Percentiles rank a stretch among this genome's conserved stretches.
Evolutionary conservation across 1,140 invertebrate species (phyloP).

Genomic region (Drosophila saltans): DNA sequence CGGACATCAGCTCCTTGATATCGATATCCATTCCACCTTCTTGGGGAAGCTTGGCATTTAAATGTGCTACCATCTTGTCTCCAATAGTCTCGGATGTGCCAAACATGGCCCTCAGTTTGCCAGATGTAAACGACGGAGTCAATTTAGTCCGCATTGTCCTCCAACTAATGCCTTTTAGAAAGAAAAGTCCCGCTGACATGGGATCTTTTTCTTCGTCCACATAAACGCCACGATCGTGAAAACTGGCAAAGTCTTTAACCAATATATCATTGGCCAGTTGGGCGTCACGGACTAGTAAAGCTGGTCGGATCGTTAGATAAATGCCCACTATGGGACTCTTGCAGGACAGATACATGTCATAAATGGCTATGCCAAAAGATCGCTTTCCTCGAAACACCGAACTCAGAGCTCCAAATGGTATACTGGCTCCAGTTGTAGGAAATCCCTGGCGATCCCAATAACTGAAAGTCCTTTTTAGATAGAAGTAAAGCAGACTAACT

Average conservation of each 20-base stretch:
- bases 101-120: conserved; percentile 85
- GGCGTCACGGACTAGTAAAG: conserved; percentile 84
- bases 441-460: conserved; percentile 75
- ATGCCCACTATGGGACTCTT: conserved; percentile 69
- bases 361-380: conserved; percentile 68
- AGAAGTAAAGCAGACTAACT: conserved; percentile 51
- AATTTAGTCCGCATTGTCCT: conserved; percentile 84
- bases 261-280: conserved; percentile 83
- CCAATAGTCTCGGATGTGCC: conserved; percentile 81
- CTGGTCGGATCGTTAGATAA: conserved; percentile 76
- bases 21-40: conserved; percentile 48
- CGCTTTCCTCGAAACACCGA: conserved; percentile 36
- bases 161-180: conserved; percentile 84
- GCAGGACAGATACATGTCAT: conserved; percentile 60
- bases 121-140: conserved; percentile 85
- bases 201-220: conserved; percentile 76
- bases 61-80: conserved; percentile 69
- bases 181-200: conserved; percentile 82
- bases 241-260: conserved; percentile 83
- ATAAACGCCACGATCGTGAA: conserved; percentile 83
- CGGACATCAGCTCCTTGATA: conserved; percentile 56
- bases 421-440: conserved; percentile 28
- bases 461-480: conserved; percentile 60
- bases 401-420: conserved; percentile 71
- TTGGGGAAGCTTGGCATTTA: conserved; percentile 42